Evolutionary conservation across 2,113 vertebrate species (phyloP), one percentile per base, ranked within the genome.

Genomic region (Rutilus rutilus): DNA sequence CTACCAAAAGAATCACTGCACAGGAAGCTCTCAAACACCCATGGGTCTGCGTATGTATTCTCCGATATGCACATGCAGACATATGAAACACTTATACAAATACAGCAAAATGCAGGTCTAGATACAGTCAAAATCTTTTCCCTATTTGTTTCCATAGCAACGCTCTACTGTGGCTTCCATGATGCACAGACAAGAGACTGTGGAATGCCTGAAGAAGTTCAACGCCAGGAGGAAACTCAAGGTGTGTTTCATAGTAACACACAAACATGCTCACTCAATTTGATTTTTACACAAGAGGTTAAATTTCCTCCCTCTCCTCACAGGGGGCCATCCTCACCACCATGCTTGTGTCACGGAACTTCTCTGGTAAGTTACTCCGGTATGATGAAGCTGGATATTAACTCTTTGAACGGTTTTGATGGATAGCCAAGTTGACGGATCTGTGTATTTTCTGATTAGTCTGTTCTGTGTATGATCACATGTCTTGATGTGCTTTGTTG

Each of bases 111-210:
- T 4, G 6, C 30, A 17, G 15, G 5, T 84, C 1, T 27, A 60
- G 9, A 54, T 50, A 45, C n/a, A 60, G 74, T 42, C 0, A 19
- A 23, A 77, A 69, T 76, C 23, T 54, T 65, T 62, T 52, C 17
- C 47, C 7, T n/a, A n/a, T 60, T 76, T 83, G 36, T 76, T 81
- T 85, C 84, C 0, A 0, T 93, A 98, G 98, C 97, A 99, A 99
- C 98, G 98, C 80, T 99, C 98, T 77, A 99, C 98, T 0, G 98
- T 99, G 95, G 98, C 98, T 60, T 99, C 98, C 50, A 98, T 99
- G 97, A 98, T 99, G 98, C 98, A 99, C 95, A 96, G 98, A 90
- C 97, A 99, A 94, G 98, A 99, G 94, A 99, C 98, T 0, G 98
- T 98, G 89, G 98, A 99, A 90, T 99, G 98, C 91, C 95, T 99